Conservation (phyloP, 2,888 invertebrate genomes). For the Aproaerema taeniolella region DNA sequence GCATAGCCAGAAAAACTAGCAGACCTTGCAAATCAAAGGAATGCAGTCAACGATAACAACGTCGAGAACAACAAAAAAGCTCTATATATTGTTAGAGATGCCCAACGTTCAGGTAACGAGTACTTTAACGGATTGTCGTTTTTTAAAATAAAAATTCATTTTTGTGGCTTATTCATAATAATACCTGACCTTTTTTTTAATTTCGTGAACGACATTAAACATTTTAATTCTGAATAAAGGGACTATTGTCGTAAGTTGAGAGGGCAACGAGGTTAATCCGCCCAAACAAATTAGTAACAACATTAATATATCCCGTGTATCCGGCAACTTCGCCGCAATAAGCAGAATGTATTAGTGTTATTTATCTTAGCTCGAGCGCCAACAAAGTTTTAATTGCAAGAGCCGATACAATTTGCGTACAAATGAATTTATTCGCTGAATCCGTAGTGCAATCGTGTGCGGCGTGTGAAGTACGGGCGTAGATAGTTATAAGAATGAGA, state of each 20-base stretch:
- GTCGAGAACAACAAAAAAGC: no score
- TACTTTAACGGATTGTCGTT: no score
- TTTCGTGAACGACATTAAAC: conserved; percentile 9
- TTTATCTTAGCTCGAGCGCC: conserved; percentile 74
- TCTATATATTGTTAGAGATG: no score
- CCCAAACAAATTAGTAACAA: conserved; percentile 74
- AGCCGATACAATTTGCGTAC: conserved; percentile 77
- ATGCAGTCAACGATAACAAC: no score
- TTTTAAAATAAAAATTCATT: no score
- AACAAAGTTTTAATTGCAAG: conserved; percentile 78
- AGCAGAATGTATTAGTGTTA: conserved; percentile 76
- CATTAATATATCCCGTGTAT: conserved; percentile 74
- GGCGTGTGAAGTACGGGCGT: conserved; percentile 27
- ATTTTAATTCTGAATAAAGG: conserved; percentile 49
- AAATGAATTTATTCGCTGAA: conserved; percentile 77
- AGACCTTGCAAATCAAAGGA: conserved; percentile 22
- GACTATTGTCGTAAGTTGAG: conserved; percentile 54
- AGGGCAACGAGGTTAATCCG: conserved; percentile 63
- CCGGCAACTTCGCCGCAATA: conserved; percentile 71
- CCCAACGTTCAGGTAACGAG: no score
- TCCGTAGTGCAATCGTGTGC: conserved; percentile 66
- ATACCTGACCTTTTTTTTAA: neutral
- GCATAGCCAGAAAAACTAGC: conserved; percentile 23
- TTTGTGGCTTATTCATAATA: no score
- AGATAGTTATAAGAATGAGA: no score